Evolutionary conservation across 2,888 invertebrate species (phyloP).

Genomic region (Caenorhabditis drosophilae): DNA sequence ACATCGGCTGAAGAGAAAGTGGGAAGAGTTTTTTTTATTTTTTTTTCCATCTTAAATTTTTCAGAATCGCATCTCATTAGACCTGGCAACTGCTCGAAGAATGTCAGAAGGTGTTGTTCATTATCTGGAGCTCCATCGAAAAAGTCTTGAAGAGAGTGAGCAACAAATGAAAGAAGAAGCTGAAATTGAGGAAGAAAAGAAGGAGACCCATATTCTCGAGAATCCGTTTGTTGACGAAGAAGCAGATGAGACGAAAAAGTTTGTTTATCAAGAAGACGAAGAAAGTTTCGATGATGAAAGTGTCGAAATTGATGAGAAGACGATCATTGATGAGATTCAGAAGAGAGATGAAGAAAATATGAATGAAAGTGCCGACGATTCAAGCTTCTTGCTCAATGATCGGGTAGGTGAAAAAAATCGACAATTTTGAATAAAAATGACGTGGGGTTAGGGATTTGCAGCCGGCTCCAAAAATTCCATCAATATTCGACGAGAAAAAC

Average conservation of each 20-base stretch:
- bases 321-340: neutral
- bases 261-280: constrained; percentile 11
- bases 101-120: constrained; percentile 17
- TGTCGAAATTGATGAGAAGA: neutral
- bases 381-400: constrained; percentile 18
- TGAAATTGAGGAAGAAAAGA: neutral
- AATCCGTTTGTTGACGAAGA: neutral
- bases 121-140: constrained; percentile 6
- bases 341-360: neutral
- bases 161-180: neutral
- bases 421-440: neutral
- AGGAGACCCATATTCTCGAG: neutral
- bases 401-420: constrained; percentile 2
- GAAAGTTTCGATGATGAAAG: constrained; percentile 2
- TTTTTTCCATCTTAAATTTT: neutral
- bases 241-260: constrained; percentile 25
- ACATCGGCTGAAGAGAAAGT: neutral
- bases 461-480: constrained; percentile 13
- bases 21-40: neutral
- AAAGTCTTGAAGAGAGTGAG: neutral
- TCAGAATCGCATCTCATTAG: constrained; percentile 9
- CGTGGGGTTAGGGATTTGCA: neutral
- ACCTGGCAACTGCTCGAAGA: constrained; percentile 13
- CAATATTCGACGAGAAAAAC: constrained; percentile 18
- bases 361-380: constrained; percentile 16